phyloP scores from a whole-genome alignment of 2,888 invertebrate genomes.

The Drosophila mulleri region DNA sequence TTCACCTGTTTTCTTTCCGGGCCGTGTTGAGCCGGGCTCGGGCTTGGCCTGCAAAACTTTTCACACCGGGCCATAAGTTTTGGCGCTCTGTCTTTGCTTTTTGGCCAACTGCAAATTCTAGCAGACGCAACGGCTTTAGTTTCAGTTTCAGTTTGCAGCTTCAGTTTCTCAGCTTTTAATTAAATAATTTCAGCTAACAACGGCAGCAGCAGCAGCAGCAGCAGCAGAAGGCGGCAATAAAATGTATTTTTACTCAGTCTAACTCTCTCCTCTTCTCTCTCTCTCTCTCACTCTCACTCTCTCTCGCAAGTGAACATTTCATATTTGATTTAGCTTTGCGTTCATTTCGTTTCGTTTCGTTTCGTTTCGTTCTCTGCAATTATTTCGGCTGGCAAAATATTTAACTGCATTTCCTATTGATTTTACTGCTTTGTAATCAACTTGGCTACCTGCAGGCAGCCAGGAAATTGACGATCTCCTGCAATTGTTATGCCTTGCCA shows the following conservation, averaged over 20 bases:
- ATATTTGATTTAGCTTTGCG: conserved; percentile 61
- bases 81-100: conserved; percentile 49
- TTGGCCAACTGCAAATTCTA: conserved; percentile 43
- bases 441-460: conserved; percentile 64
- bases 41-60: conserved; percentile 52
- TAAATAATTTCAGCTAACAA: conserved; percentile 72
- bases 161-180: conserved; percentile 63
- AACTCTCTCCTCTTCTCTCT: background rate
- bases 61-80: conserved; percentile 74
- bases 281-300: background rate
- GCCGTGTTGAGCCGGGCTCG: background rate
- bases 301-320: conserved; percentile 25
- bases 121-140: conserved; percentile 33
- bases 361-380: conserved; percentile 50
- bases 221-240: conserved; percentile 43
- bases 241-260: conserved; percentile 22
- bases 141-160: conserved; percentile 39
- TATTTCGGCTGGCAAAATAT: conserved; percentile 78
- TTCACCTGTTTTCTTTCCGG: conserved; percentile 61
- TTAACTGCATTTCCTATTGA: conserved; percentile 81
- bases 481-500: conserved; percentile 64
- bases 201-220: conserved; percentile 15
- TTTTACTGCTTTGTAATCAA: conserved; percentile 78
- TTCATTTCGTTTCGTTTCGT: conserved; percentile 12
- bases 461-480: conserved; percentile 79